Evolutionary conservation across 2,888 invertebrate genomes (phyloP), one percentile per base, ranked within the genome.

Genomic region (Heliothis peltigera): DNA sequence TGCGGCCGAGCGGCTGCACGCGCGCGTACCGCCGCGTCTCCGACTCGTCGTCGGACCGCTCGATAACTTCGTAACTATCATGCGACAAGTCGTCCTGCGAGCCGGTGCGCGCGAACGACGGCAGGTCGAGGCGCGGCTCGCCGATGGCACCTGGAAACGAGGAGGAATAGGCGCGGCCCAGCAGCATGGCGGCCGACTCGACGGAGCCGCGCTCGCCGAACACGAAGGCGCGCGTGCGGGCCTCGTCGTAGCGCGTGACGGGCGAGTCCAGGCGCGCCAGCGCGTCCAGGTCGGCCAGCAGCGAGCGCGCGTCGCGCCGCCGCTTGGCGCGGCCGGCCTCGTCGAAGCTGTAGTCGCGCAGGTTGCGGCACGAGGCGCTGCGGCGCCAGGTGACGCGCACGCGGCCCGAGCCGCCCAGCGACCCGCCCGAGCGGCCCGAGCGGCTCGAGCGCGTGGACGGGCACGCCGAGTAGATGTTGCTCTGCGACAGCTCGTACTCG

Each of bases 51-150:
- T 96, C 96, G 65, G 97, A 97, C 85, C 97, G 97, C 88, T 98
- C 98, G 69, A 98, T 94, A 22, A 98, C 92, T 88, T 98, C 98
- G 89, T 98, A 98, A 83, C 98, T 98, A 89, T 98, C 98, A 89
- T 98, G 98, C 35, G 98, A 98, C 32, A 98, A 93, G 91, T 98
- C 98, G 87, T 98, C 98, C 88, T 98, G 98, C 10, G 98, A 98
- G 74, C 96, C 97, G 66, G 95, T 95, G 68, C 97, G 93, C 79
- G 96, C 96, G 76, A 96, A 96, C 64, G 96, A 94, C 17, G 96
- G 96, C 81, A 96, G 95, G 80, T 97, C 97, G 80, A 96, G 95
- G 32, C 96, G 96, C 84, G 96, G 96, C 85, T 96, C 97, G 63
- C 96, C 96, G 4, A 96, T 96, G 56, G 97, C 97, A 62, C 98